These are phyloP conservation scores for Microtus oregoni DNA, from an alignment of 2,113 vertebrate genomes.

Conservation along the genomic window DNA sequence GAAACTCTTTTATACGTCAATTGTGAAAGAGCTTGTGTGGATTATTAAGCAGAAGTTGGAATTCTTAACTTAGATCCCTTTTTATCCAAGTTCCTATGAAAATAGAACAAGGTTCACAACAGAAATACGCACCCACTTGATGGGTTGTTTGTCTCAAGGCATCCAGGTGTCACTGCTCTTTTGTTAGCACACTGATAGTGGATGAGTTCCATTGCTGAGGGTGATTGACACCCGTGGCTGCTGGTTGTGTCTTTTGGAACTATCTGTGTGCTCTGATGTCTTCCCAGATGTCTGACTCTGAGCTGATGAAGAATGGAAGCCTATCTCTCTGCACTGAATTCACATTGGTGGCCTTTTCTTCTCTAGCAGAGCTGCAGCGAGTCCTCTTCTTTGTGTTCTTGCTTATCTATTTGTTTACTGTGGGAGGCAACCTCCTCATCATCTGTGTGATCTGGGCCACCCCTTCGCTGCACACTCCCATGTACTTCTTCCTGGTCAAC, in stretches of 20 bases:
- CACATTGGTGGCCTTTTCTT: constrained; percentile 73
- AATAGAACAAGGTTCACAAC: not conserved
- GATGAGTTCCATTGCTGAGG: not conserved
- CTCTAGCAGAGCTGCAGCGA: constrained; percentile 65
- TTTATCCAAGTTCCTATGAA: not conserved
- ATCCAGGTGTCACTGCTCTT: not conserved
- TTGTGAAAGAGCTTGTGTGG: not conserved
- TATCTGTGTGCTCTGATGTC: not conserved
- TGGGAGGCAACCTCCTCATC: constrained; percentile 74
- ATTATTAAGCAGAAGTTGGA: not conserved
- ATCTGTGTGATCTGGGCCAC: constrained; percentile 61
- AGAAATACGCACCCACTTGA: not conserved
- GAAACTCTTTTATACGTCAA: not conserved
- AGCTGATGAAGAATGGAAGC: constrained; percentile 10
- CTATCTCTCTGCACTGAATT: constrained; percentile 65
- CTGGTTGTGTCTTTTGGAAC: not conserved
- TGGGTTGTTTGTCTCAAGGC: not conserved
- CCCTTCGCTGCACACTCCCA: constrained; percentile 72
- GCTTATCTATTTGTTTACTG: constrained; percentile 58
- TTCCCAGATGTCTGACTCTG: constrained; percentile 42
- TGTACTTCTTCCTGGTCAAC: constrained; percentile 80
- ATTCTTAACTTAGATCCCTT: not conserved
- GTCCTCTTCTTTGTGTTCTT: constrained; percentile 71
- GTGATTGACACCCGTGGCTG: not conserved
- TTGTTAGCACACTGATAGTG: not conserved